phyloP scores from a whole-genome alignment of 2,888 invertebrate genomes.

The Aethes cnicana region DNA sequence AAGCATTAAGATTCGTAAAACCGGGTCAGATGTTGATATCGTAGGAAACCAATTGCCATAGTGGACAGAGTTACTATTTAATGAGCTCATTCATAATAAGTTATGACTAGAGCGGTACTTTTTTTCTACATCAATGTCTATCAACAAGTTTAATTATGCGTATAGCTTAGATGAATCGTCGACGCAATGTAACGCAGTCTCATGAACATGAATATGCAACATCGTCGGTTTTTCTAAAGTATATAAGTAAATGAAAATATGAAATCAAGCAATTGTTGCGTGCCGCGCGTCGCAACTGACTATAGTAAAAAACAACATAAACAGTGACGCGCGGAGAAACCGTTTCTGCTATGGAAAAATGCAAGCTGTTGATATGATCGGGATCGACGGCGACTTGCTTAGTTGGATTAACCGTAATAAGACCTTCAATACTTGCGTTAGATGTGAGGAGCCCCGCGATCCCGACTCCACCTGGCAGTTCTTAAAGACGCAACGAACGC shows the following conservation, averaged over 20 bases:
- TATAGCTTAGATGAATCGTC: slow-evolving; percentile 47
- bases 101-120: no score
- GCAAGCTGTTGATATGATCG: slow-evolving; percentile 17
- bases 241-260: slow-evolving; percentile 38
- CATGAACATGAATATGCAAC: slow-evolving; percentile 34
- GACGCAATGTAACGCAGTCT: slow-evolving; percentile 36
- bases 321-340: slow-evolving; percentile 31
- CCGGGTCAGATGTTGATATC: slow-evolving; percentile 17
- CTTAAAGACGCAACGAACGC: slow-evolving; percentile 13
- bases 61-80: slow-evolving; percentile 14
- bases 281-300: slow-evolving; percentile 24
- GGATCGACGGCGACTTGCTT: slow-evolving; percentile 6
- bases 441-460: slow-evolving; percentile 6
- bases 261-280: slow-evolving; percentile 36
- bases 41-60: slow-evolving; percentile 6
- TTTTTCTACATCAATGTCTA: slow-evolving; percentile 1
- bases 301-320: slow-evolving; percentile 35
- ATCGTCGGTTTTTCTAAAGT: slow-evolving; percentile 24
- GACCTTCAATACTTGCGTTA: slow-evolving; percentile 9
- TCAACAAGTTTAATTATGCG: no score
- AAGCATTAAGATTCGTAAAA: slow-evolving; percentile 30
- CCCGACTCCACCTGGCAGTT: slow-evolving; percentile 12
- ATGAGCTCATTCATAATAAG: slow-evolving; percentile 9
- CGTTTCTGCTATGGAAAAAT: slow-evolving; percentile 25
- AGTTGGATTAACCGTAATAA: slow-evolving; percentile 7